phyloP scores from a whole-genome alignment of 2,113 vertebrate genomes.

The Microtus ochrogaster region DNA sequence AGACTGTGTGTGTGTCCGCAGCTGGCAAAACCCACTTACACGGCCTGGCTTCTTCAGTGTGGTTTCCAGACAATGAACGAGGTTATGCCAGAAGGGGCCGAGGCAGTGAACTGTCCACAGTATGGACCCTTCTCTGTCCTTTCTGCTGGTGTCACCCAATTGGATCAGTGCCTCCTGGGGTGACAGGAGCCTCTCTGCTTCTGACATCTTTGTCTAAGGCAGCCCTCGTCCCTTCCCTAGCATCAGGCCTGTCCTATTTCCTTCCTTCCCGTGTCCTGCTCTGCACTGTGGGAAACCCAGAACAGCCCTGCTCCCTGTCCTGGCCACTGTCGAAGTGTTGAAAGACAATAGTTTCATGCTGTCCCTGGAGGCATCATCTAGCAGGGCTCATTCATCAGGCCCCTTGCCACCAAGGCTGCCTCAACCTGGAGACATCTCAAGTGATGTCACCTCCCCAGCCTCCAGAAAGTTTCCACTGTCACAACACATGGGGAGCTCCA shows the following conservation, averaged over 20 bases:
- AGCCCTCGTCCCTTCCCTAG: fast-evolving
- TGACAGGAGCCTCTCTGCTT: background rate
- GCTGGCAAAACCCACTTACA: background rate
- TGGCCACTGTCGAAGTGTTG: background rate
- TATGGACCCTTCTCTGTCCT: fast-evolving
- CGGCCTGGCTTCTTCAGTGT: background rate
- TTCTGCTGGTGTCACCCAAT: background rate
- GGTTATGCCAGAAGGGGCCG: background rate
- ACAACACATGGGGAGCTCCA: fast-evolving
- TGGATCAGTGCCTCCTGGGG: fast-evolving
- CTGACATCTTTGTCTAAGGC: too few relatives aligned
- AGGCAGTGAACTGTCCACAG: background rate
- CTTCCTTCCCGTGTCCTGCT: background rate
- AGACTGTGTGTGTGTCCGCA: fast-evolving
- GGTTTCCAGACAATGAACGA: background rate
- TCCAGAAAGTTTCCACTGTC: background rate
- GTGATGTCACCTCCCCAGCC: background rate
- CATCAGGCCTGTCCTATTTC: background rate
- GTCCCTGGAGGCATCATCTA: background rate
- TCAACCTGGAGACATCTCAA: background rate
- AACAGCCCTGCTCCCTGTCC: background rate
- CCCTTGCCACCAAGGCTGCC: background rate
- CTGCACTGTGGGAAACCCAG: too few relatives aligned
- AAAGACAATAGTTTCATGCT: background rate
- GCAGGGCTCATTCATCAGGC: background rate